These are phyloP conservation scores for Parazoanthus darwini DNA, from an alignment of 92 coral and sea anemone genomes.

Conservation along the genomic window DNA sequence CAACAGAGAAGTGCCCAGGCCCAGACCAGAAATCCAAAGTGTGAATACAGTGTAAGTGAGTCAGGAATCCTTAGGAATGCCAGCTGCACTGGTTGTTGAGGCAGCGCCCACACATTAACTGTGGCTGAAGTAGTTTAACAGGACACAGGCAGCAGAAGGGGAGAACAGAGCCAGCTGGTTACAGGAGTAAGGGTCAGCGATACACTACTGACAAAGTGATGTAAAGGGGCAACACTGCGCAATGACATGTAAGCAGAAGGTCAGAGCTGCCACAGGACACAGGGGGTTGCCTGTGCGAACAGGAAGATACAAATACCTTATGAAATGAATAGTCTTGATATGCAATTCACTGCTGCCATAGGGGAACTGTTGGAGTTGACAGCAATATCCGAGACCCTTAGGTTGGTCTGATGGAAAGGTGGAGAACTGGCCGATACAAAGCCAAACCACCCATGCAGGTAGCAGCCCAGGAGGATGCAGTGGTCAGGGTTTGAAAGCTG, in stretches of 20 bases:
- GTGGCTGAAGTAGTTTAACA: constrained; percentile 43
- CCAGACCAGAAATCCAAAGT: constrained; percentile 53
- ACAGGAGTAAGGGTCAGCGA: constrained; percentile 39
- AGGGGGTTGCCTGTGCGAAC: constrained; percentile 40
- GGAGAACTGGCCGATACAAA: constrained; percentile 51
- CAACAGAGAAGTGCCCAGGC: no score
- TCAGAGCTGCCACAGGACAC: constrained; percentile 31
- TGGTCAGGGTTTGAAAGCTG: constrained; percentile 9
- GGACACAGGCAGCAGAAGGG: background rate
- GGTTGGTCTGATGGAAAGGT: constrained; percentile 21
- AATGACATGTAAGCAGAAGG: constrained; percentile 9
- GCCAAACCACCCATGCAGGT: constrained; percentile 39
- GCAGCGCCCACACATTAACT: constrained; percentile 51
- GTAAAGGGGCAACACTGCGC: constrained; percentile 39
- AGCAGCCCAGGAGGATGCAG: constrained; percentile 45
- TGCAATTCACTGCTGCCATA: constrained; percentile 18
- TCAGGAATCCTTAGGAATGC: constrained; percentile 53
- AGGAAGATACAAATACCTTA: constrained; percentile 42
- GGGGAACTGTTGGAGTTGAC: constrained; percentile 38
- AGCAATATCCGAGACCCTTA: constrained; percentile 38
- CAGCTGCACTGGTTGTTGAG: constrained; percentile 47
- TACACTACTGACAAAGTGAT: constrained; percentile 36
- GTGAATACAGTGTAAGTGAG: constrained; percentile 43
- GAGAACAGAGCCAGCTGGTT: constrained; percentile 37
- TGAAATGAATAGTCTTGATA: constrained; percentile 54